These are phyloP conservation scores for Melanotaenia pygmaea DNA, from an alignment of 2,797 vertebrate genomes.

Conservation along the genomic window DNA sequence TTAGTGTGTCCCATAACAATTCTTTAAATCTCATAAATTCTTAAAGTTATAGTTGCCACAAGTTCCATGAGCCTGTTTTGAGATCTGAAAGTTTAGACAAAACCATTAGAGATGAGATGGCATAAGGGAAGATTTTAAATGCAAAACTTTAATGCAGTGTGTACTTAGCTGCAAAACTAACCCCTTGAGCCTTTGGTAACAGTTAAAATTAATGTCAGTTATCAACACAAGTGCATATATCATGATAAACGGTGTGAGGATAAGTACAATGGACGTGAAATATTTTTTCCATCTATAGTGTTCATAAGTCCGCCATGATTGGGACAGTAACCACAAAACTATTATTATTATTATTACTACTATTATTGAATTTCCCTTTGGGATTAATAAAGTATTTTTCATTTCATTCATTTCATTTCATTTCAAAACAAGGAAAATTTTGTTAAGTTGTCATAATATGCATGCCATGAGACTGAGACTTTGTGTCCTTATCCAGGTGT, in stretches of 20 bases:
- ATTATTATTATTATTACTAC: too few species aligned
- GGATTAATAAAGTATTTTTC: too few species aligned
- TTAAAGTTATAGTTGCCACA: slow-evolving; percentile 5
- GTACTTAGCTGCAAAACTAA: background rate
- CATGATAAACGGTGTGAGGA: background rate
- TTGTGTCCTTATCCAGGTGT: slow-evolving; percentile 83
- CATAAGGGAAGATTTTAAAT: background rate
- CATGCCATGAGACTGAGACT: background rate
- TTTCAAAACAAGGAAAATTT: background rate
- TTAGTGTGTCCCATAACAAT: background rate
- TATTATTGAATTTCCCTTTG: too few species aligned
- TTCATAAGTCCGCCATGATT: background rate
- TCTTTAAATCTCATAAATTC: background rate
- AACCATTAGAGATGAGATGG: slow-evolving; percentile 4
- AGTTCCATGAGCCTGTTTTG: background rate
- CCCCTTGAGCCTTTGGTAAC: background rate
- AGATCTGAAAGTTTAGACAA: background rate
- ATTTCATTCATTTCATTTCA: too few species aligned
- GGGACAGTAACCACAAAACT: background rate
- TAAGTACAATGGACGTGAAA: background rate
- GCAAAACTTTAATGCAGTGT: background rate
- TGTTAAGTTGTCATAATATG: background rate
- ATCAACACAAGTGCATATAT: background rate
- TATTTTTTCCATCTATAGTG: background rate
- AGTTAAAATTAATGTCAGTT: background rate